phyloP scores from a whole-genome alignment of 2,113 vertebrate species.

The Pungitius pungitius region DNA sequence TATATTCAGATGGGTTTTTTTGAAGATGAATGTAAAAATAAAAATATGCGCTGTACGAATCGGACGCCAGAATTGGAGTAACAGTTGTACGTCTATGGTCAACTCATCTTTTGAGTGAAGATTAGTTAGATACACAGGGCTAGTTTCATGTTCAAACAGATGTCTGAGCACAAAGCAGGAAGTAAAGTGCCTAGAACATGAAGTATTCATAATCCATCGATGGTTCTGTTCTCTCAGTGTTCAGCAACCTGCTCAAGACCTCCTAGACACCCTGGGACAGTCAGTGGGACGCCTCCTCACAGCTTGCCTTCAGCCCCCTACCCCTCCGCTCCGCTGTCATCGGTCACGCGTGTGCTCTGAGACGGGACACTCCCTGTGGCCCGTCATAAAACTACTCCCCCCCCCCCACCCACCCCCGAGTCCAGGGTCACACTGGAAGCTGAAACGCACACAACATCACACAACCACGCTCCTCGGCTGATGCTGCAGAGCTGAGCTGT shows the following conservation, averaged over 20 bases:
- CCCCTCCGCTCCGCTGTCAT: background rate
- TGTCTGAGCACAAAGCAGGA: too few species aligned
- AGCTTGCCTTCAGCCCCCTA: background rate
- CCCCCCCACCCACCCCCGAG: too few species aligned
- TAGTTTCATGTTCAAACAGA: too few species aligned
- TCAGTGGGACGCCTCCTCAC: background rate
- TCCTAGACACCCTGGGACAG: constrained; percentile 44
- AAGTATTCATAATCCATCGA: background rate
- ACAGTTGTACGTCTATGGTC: too few species aligned
- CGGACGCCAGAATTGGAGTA: too few species aligned
- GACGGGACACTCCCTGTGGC: background rate
- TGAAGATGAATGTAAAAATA: too few species aligned
- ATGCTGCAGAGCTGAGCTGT: background rate
- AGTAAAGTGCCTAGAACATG: too few species aligned
- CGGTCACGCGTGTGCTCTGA: background rate
- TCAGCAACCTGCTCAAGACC: constrained; percentile 74
- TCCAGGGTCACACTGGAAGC: background rate
- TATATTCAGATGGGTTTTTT: too few species aligned
- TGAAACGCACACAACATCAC: background rate
- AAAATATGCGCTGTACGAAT: too few species aligned
- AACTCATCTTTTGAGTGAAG: too few species aligned
- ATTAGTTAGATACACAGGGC: too few species aligned
- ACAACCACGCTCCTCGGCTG: background rate
- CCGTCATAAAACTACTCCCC: background rate
- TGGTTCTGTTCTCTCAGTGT: constrained; percentile 50